Conservation (phyloP, 1,140 invertebrate genomes). For the Rhopalosiphum padi region DNA sequence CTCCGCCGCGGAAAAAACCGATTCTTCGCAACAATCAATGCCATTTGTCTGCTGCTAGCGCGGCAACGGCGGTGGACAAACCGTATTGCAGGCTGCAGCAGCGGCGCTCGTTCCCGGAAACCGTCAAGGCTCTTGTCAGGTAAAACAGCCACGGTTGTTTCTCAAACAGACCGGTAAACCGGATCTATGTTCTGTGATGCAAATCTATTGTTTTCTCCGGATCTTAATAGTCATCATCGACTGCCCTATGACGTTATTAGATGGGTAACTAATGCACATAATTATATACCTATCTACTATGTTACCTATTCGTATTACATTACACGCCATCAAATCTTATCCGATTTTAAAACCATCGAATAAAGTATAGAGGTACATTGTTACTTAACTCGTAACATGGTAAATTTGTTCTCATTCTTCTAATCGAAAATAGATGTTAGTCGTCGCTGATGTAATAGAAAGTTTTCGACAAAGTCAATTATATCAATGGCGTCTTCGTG, state of each 20-base stretch:
- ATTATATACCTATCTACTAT: background rate
- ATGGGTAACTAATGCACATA: background rate
- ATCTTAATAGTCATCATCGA: conserved; percentile 45
- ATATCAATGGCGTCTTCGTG: background rate
- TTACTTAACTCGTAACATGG: background rate
- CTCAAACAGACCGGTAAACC: conserved; percentile 47
- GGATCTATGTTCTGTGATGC: conserved; percentile 41
- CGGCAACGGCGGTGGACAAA: background rate
- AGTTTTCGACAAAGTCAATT: background rate
- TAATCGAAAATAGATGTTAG: background rate
- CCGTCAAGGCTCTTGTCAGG: conserved; percentile 39
- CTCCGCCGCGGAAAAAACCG: conserved; percentile 25
- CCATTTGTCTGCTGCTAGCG: background rate
- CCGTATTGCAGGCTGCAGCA: background rate
- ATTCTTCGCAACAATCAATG: conserved; percentile 45
- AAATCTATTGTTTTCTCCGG: conserved; percentile 55
- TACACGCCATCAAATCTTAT: background rate
- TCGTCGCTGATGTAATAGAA: background rate
- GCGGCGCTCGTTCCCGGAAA: conserved; percentile 28
- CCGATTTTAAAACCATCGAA: background rate
- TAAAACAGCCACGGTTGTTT: conserved; percentile 26
- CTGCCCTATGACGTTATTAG: conserved; percentile 28
- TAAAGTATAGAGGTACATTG: background rate
- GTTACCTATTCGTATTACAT: background rate
- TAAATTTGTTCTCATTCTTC: background rate